Evolutionary conservation across 2,113 vertebrate species (phyloP), one percentile per base, ranked within the genome.

Genomic region (Phasianus colchicus): DNA sequence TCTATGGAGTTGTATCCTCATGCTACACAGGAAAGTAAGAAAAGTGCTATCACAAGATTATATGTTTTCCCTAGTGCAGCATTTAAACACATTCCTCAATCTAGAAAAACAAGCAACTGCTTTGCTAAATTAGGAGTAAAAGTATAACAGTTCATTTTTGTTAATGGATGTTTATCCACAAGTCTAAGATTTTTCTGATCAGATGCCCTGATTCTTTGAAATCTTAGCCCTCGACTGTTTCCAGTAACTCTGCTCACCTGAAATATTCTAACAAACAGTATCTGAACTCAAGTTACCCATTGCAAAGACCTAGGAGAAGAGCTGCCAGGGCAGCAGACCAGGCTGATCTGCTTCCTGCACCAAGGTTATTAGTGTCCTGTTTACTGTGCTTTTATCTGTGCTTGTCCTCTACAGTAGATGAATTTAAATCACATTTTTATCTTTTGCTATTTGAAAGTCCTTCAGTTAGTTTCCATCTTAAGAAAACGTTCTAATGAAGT

Each of bases 331-430:
- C 93, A 64, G n/a, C 4, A 10, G 5, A 55, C 80, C 82, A 92
- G 42, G 67, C 52, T 78, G 67, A 79, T 36, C 92, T 80, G 57
- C 30, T 74, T 95, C 81, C 77, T 86, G 38, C 34, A 80, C 93
- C 89, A 89, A 90, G 18, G 73, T 32, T 48, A 70, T 76, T 88
- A 91, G 77, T 65, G 61, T 92, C 71, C 85, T 85, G 38, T 64
- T 93, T 85, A 67, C n/a, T 77, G n/a, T 36, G 75, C 89, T 97
- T 96, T 96, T 92, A 93, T 89, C 89, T 86, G 36, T 91, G 69
- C 77, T 96, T 94, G 71, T 94, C 65, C 87, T 97, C 87, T 60
- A 87, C 91, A 95, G 50, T 78, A 90, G 95, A 95, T 70, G 70
- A 88, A 90, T 78, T 92, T 91, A 96, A 97, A 95, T 95, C 70